Percentiles rank a stretch among this genome's conserved stretches.
These are phyloP conservation scores for Brachypteracias leptosomus DNA, from an alignment of 2,113 vertebrate species.

Conservation along the genomic window DNA sequence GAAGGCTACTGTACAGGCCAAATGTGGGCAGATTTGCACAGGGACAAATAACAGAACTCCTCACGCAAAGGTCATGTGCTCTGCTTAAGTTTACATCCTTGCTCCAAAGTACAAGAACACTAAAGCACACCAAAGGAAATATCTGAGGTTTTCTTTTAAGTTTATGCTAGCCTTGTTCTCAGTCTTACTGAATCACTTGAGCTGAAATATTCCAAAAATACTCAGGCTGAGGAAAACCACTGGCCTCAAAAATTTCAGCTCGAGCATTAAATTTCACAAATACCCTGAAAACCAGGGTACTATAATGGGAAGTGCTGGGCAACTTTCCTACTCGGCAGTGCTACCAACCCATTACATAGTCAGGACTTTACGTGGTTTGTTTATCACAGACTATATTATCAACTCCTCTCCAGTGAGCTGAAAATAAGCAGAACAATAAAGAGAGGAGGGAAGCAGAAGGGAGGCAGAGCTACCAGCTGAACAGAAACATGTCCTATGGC, in stretches of 20 bases:
- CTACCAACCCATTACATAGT: neutral
- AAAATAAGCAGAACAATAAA: neutral
- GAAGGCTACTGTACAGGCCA: neutral
- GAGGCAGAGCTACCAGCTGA: neutral
- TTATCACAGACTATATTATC: neutral
- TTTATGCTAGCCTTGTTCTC: neutral
- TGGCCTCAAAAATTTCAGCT: neutral
- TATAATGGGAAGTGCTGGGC: neutral
- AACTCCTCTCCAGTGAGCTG: neutral
- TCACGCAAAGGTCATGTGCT: neutral
- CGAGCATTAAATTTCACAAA: neutral
- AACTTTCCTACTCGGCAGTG: neutral
- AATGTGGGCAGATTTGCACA: neutral
- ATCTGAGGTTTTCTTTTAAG: neutral
- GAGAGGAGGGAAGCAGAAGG: neutral
- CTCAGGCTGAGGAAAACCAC: neutral
- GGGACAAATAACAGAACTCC: neutral
- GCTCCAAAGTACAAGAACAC: neutral
- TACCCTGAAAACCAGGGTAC: neutral
- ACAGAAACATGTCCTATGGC: neutral
- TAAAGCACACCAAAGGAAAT: neutral
- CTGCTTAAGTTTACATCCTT: neutral
- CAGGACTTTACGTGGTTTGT: neutral
- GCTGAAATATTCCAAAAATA: conserved; percentile 1
- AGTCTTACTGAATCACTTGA: neutral